A percentile compares a stretch with the other conserved stretches of the same genome.
phyloP scores from a whole-genome alignment of 2,797 vertebrate genomes.

The Betta splendens region DNA sequence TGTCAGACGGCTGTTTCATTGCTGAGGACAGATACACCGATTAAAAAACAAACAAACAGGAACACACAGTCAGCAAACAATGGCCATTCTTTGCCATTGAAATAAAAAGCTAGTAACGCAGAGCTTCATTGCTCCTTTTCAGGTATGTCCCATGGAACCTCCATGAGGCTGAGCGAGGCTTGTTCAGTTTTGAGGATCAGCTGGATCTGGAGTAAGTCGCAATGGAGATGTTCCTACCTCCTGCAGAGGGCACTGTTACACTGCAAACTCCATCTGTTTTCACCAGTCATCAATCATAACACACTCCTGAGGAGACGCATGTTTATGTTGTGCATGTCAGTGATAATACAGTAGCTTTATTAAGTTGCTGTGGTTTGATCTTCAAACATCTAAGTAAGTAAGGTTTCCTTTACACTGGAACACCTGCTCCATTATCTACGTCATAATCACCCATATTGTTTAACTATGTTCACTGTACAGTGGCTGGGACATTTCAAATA shows the following conservation, averaged over 20 bases:
- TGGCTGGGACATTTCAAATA: not conserved
- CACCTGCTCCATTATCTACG: slow-evolving; percentile 1
- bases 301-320: not conserved
- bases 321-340: not conserved
- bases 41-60: not conserved
- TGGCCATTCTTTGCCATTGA: not conserved
- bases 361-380: not conserved
- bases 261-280: not conserved
- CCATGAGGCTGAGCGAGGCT: slow-evolving; percentile 87
- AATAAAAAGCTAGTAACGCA: not conserved
- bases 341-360: slow-evolving; percentile 14
- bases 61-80: too few relatives aligned
- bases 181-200: slow-evolving; percentile 86
- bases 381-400: not conserved
- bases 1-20: not conserved
- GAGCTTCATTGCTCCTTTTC: slow-evolving; percentile 8
- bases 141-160: slow-evolving; percentile 95
- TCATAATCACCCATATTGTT: not conserved
- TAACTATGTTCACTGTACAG: not conserved
- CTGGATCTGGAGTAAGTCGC: slow-evolving; percentile 82
- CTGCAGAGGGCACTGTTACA: slow-evolving; percentile 63
- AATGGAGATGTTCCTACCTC: not conserved
- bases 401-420: not conserved
- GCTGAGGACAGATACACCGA: not conserved
- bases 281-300: not conserved